Evolutionary conservation across 2,113 vertebrate genomes (phyloP), one percentile per base, ranked within the genome.

Genomic region (Tiliqua scincoides): DNA sequence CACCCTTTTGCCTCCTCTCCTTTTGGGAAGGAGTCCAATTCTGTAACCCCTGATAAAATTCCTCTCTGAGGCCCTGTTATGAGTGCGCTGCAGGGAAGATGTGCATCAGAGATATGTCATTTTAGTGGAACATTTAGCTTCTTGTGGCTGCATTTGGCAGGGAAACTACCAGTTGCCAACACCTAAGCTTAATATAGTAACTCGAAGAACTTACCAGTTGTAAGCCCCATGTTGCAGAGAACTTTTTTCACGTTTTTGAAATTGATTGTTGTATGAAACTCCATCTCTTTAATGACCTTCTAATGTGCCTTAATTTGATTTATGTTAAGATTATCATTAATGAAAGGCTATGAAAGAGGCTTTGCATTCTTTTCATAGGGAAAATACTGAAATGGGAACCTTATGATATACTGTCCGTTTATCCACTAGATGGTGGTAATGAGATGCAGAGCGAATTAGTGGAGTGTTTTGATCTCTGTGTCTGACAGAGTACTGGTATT

Each of bases 351-450:
- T 20, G 62, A 65, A 10, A 23, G 32, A 62, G 37, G 32, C 54
- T 35, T 61, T 78, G 54, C 20, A n/a, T 76, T 61, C 20, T 52
- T 65, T 61, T 25, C n/a, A 25, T 25, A 30, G 6, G 37, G 3
- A 23, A 79, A 79, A 27, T 27, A 85, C 63, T 30, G 25, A 65
- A 30, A 65, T 30, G 63, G 32, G 62, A 63, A 18, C 35, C 82
- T 84, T 37, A 65, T 74, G 37, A 62, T 70, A 86, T 32, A 84
- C 89, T 54, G n/a, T 17, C 52, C 32, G 57, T 4, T 88, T 1
- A 74, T 92, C 95, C 96, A 97, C 96, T 92, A 91, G 96, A 92
- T 96, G 96, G 96, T 96, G 94, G 95, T 90, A 88, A 83, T 62
- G 83, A 61, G 84, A 89, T 92, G 68, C 63, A 8, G 14, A 91